Base-by-base conservation (phyloP, 2,888 invertebrate species). In the Chymomyza procnemis region DNA sequence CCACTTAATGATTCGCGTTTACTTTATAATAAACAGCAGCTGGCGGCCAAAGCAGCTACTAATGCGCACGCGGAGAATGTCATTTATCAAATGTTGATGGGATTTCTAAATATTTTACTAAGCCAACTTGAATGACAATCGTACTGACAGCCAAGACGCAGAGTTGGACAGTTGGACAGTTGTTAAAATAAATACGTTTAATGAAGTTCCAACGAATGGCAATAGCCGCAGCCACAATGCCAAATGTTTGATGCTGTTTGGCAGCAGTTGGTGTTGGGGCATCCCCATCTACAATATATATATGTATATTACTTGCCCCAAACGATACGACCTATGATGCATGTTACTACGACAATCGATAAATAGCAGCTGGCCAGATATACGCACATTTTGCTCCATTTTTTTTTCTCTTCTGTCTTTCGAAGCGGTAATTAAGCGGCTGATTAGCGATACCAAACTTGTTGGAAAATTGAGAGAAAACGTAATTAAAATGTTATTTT, bases 181-280 rank as follows among this genome's bases (percentile, higher is more conserved):
- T 61, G 70, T 54, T 66, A 65, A 76, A 73, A 74, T 78, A 81
- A 81, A 74, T 60, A 67, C 74, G 81, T 75, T 80, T 80, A 82
- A 80, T 85, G 77, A 79, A 85, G 80, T 85, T 77, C 73, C 66
- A 69, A 54, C 58, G 12, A 81, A 79, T 72, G 81, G 68, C 71
- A 16, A 50, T 14, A 16, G 50, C 54, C 56, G 18, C 59, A 61
- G 71, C 65, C 58, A 81, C 58, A 81, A 68, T 73, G 71, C 72
- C 82, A 85, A 85, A 80, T 82, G 34, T 41, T 12, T 41, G 34
- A 41, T 12, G 12, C 34, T 41, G n/a, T n/a, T n/a, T n/a, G n/a
- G n/a, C n/a, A n/a, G n/a, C n/a, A n/a, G n/a, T n/a, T n/a, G 34
- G 12, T 41, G 34, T 12, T 12, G 12, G 34, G 12, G 5, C 34